Evolutionary conservation across 2,113 vertebrate genomes (phyloP), one percentile per base, ranked within the genome.

Genomic region (Epinephelus cyanopodus): DNA sequence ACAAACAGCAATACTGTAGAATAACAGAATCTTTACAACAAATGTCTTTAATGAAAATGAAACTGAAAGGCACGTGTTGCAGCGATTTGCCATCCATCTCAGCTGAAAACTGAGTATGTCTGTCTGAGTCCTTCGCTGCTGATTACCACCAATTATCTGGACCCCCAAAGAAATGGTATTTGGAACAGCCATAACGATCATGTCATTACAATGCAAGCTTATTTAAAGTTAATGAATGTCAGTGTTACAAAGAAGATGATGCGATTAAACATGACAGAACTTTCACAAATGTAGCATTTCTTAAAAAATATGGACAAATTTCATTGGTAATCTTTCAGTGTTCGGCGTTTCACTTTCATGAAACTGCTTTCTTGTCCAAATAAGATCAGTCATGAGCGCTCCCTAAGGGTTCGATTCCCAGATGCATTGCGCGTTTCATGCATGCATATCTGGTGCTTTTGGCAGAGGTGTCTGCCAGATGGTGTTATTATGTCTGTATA

Each of bases 401-500:
- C 54, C 10, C 37, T 50, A 13, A 1, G 4, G 25, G 17, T 66
- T 56, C 4, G 5, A 1, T 56, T 68, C 33, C 45, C 21, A 29
- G 39, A 81, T 25, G 10, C 17, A 3, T 25, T 27, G 17, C 6
- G 6, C 25, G 13, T 33, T 6, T 10, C 15, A 1, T 23, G 2
- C 14, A 8, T 27, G n/a, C 19, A n/a, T 33, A 14, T 81, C 25
- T 29, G 67, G 18, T 25, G 62, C 63, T 63, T 73, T 57, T 45
- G 33, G 53, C 27, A 0, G 37, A 60, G 45, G 45, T 53, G 37
- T 77, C 37, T 64, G 25, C 50, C 84, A 67, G 71, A 71, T 79
- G 77, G 39, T 71, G 45, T 80, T 77, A 25, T 72, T 64, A 47
- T 72, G n/a, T 71, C 71, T 85, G 74, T 73, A 21, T 65, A 48